Evolutionary conservation across 2,113 vertebrate species (phyloP).

Genomic region (Crocuta crocuta): DNA sequence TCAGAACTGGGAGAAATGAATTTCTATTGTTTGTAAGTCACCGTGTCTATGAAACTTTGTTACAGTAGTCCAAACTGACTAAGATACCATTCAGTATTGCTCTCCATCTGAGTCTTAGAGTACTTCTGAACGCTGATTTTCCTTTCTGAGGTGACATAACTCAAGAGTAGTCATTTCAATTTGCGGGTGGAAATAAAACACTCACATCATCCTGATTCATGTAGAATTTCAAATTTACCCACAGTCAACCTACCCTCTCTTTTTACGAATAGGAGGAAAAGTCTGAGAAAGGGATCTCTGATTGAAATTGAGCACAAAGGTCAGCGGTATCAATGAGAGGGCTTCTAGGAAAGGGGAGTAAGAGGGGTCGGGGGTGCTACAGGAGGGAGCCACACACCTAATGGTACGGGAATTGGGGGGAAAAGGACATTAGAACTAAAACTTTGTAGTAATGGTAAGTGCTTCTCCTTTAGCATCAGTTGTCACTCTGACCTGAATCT

Average conservation of each 20-base stretch:
- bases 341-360: neutral
- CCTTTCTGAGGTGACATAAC: constrained; percentile 15
- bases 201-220: neutral
- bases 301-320: constrained; percentile 5
- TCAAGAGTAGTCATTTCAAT: neutral
- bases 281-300: neutral
- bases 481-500: neutral
- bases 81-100: neutral
- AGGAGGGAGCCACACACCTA: neutral
- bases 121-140: neutral
- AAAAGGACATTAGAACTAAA: neutral
- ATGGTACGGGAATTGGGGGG: neutral
- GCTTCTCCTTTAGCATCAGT: neutral
- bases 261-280: constrained; percentile 38
- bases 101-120: neutral
- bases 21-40: neutral
- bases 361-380: fast-evolving
- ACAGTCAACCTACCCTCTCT: neutral
- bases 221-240: neutral
- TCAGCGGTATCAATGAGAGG: neutral
- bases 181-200: constrained; percentile 21
- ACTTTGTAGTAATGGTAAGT: neutral
- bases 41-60: neutral
- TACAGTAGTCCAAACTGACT: neutral
- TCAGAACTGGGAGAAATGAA: neutral